Base-by-base conservation (phyloP, 1,140 invertebrate genomes). In the Magallana angulata region DNA sequence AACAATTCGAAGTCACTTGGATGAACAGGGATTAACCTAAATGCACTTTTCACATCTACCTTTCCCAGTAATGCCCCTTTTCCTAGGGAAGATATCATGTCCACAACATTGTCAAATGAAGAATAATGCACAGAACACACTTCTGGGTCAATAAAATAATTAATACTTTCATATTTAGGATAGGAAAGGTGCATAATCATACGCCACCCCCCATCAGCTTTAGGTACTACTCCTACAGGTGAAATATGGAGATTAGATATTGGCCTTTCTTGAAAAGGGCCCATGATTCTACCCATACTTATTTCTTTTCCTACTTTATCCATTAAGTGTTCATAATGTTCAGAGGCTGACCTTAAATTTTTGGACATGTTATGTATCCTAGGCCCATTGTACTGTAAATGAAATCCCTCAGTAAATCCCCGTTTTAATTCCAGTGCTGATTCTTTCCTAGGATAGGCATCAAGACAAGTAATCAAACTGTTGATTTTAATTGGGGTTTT, bases 141-240 rank as follows among this genome's bases (percentile, higher is more conserved):
- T 2, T 57, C 18, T 7, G 57, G 12, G 30, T 59, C 57, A 18
- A 85, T 88, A 57, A 59, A 76, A 36, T 76, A 8, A 82, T 88
- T 88, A 7, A 88, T 57, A 80, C 87, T 80, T 30, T 85, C 60
- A 14, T 18, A 80, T n/a, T 60, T 11, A 57, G 87, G 87, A 57
- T 81, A 88, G 12, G 86, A 87, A 48, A 87, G 57, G 71, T 84
- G 86, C 9, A 68, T 87, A 36, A 87, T 84, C 81, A 84, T 57
- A 1, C 82, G 9, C 60, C 48, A 87, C 24, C 57, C 82, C 4
- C 87, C 18, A 81, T 87, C 82, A 56, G 62, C 2, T 60, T 87
- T 86, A 30, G 59, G 76, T 36, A 36, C 36, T 36, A 36, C 36
- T 36, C 36, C 36, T 4, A 36, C 36, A 36, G 36, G 36, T 36